Base-by-base conservation (phyloP, 2,113 vertebrate species). In the Serinus canaria region DNA sequence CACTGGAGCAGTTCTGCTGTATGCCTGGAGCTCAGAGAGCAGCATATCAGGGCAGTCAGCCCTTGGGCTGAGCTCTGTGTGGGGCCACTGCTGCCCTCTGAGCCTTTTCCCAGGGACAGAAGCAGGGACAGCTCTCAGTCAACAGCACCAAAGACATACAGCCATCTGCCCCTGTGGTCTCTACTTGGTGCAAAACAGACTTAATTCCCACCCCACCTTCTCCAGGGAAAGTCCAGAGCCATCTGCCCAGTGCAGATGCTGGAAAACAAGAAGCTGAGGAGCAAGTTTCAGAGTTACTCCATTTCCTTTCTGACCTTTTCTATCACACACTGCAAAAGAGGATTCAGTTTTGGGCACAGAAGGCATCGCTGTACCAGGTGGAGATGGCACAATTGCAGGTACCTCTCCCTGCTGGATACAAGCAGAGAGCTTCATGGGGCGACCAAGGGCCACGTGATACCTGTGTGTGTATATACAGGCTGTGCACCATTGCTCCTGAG, bases 391-490 rank as follows among this genome's bases (percentile, higher is more conserved):
- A 59, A 50, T 7, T 1, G 4, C 83, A 88, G 46, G 50, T 74
- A 86, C 33, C 41, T 56, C 52, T 84, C 66, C 77, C 56, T 85
- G 46, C 37, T 44, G 69, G 58, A 70, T 35, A 35, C 28, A 44
- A 74, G 63, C 2, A 0, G 17, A 74, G 64, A 74, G 35, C 31
- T 75, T 47, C 28, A 53, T 0, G 2, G 41, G 50, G 47, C 0
- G 0, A 87, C 22, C 8, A 78, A n/a, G 28, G 35, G 27, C 75
- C 60, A 50, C 1, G 1, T 43, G 67, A 27, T 49, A 69, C 67
- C 56, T 43, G 58, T 63, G 73, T 70, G 43, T 63, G 43, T 67
- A 49, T 33, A 41, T 66, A 91, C 67, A 82, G 59, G 59, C 52
- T 47, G 30, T 18, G 49, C 90, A 58, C 35, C 68, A 21, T 6